Conservation (phyloP, 2,888 invertebrate genomes). For the Eilema caniola region DNA sequence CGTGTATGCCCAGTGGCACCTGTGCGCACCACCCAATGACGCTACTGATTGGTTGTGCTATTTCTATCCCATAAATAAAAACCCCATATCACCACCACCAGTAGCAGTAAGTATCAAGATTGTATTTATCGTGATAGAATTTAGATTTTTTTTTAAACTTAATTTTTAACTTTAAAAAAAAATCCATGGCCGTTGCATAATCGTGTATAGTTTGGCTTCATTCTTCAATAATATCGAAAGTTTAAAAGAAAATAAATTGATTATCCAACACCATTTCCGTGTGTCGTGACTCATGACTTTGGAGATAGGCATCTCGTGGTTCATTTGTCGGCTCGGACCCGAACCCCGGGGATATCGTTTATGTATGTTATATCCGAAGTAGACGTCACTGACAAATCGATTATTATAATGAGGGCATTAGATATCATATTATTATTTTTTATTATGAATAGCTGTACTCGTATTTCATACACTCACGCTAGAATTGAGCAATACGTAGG, state of each 20-base stretch:
- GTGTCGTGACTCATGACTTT: slow-evolving; percentile 41
- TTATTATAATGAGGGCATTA: slow-evolving; percentile 26
- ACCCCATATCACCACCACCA: no score
- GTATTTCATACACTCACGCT: background rate
- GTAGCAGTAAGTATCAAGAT: no score
- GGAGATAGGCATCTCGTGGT: slow-evolving; percentile 49
- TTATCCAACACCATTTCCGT: slow-evolving; percentile 32
- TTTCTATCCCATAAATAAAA: no score
- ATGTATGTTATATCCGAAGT: slow-evolving; percentile 32
- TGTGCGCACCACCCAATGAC: no score
- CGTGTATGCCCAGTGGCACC: no score
- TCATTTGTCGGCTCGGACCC: slow-evolving; percentile 40
- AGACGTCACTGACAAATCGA: slow-evolving; percentile 47
- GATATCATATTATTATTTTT: background rate
- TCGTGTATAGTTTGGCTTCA: background rate
- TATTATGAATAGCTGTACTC: background rate
- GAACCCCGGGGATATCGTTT: slow-evolving; percentile 36
- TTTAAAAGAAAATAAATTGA: slow-evolving; percentile 25
- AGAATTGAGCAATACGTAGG: background rate
- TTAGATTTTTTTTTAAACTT: no score
- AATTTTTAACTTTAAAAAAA: no score
- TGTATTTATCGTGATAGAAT: no score
- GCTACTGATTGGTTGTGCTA: no score
- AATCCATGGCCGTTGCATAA: background rate
- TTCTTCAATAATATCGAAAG: background rate